phyloP scores from a whole-genome alignment of 1,140 invertebrate genomes.

The Lucilia cuprina region DNA sequence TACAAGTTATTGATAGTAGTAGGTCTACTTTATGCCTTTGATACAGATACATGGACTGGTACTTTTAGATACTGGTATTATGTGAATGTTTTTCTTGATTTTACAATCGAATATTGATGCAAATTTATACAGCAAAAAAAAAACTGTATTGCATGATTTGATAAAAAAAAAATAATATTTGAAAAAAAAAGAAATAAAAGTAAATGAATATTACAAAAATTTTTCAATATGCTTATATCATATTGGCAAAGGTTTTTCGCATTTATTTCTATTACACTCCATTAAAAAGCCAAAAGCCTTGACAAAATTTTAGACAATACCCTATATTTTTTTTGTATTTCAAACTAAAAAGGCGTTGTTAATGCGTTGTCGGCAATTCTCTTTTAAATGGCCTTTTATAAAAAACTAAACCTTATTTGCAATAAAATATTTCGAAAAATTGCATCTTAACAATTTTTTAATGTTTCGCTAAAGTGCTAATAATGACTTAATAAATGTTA shows the following conservation, averaged over 20 bases:
- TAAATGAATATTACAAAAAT: background rate
- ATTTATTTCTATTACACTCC: background rate
- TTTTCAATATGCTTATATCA: too few species aligned
- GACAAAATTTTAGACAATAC: slow-evolving; percentile 25
- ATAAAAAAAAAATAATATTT: background rate
- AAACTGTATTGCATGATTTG: slow-evolving; percentile 20
- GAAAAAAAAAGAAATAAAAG: too few species aligned
- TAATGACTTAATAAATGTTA: slow-evolving; percentile 5
- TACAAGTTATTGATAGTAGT: background rate
- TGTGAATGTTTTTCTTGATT: slow-evolving; percentile 5
- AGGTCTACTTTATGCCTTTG: background rate
- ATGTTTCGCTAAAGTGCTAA: background rate
- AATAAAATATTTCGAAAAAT: background rate
- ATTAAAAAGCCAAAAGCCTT: slow-evolving; percentile 7
- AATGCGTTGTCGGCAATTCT: slow-evolving; percentile 1
- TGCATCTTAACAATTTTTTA: background rate
- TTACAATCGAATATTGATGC: slow-evolving; percentile 10
- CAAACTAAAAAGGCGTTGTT: slow-evolving; percentile 5
- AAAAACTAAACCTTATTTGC: background rate
- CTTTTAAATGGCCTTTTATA: slow-evolving; percentile 9
- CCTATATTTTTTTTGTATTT: background rate
- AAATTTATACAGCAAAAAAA: background rate
- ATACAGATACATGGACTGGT: too few species aligned
- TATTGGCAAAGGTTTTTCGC: background rate
- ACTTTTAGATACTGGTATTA: background rate